These are phyloP conservation scores for Plutella xylostella DNA, from an alignment of 2,888 invertebrate genomes.

Conservation along the genomic window DNA sequence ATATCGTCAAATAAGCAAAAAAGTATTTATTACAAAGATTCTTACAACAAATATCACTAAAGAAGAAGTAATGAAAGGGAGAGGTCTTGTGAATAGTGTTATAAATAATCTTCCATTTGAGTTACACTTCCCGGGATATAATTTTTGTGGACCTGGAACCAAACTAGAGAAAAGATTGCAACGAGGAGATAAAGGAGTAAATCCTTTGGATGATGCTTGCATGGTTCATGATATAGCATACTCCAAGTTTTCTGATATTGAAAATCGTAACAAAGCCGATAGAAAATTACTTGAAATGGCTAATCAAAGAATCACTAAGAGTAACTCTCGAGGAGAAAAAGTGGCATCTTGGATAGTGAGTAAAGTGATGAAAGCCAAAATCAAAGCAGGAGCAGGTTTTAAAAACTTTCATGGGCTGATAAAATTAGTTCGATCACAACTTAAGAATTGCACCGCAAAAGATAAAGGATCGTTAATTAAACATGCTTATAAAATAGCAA, in stretches of 20 bases:
- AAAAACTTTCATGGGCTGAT: not conserved
- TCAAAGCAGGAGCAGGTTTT: slow-evolving; percentile 10
- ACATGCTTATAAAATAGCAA: slow-evolving; percentile 14
- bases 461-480: slow-evolving; percentile 15
- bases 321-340: slow-evolving; percentile 12
- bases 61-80: not conserved
- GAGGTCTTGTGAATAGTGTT: slow-evolving; percentile 8
- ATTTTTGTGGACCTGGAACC: slow-evolving; percentile 23
- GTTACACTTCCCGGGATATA: slow-evolving; percentile 20
- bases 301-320: slow-evolving; percentile 18
- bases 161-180: slow-evolving; percentile 23
- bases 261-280: slow-evolving; percentile 30
- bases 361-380: slow-evolving; percentile 19
- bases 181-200: slow-evolving; percentile 28
- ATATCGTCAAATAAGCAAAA: slow-evolving; percentile 1
- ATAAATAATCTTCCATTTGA: slow-evolving; percentile 11
- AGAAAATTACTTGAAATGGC: slow-evolving; percentile 25
- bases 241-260: slow-evolving; percentile 11
- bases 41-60: too few relatives aligned
- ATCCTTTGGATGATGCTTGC: slow-evolving; percentile 11
- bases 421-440: slow-evolving; percentile 7
- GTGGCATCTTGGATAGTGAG: slow-evolving; percentile 10
- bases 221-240: slow-evolving; percentile 12
- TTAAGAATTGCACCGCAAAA: slow-evolving; percentile 17
- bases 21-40: too few relatives aligned